A percentile compares a stretch with the other conserved stretches of the same genome.
These are phyloP conservation scores for Holacanthus passer DNA, from an alignment of 2,113 vertebrate genomes.

Conservation along the genomic window DNA sequence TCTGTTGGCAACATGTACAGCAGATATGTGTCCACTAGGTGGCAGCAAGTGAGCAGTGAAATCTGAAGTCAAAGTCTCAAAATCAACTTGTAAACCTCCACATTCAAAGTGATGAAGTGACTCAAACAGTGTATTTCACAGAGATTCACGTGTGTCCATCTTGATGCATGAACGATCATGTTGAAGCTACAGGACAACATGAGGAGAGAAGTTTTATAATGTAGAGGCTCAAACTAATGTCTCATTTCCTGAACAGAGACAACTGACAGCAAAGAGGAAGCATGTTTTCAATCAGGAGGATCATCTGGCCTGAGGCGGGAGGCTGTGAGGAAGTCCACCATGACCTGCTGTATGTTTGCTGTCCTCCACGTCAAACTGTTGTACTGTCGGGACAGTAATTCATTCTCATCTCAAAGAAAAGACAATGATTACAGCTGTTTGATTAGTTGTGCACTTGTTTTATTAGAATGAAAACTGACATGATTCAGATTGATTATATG, in stretches of 20 bases:
- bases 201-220: background rate
- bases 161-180: no score
- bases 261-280: background rate
- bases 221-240: background rate
- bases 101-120: background rate
- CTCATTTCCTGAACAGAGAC: conserved; percentile 16
- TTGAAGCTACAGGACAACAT: background rate
- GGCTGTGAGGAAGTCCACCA: background rate
- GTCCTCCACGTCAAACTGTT: background rate
- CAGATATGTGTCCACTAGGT: background rate
- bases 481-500: no score
- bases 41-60: background rate
- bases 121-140: background rate
- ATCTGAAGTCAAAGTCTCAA: background rate
- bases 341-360: background rate
- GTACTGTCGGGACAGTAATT: background rate
- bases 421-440: background rate
- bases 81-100: background rate
- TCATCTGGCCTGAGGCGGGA: background rate
- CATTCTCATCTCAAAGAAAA: background rate
- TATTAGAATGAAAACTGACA: no score
- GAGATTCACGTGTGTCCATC: background rate
- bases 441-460: no score
- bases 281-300: conserved; percentile 9
- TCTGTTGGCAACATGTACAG: background rate